These are phyloP conservation scores for Meandrina meandrites DNA, from an alignment of 92 coral and sea anemone genomes.

Conservation along the genomic window DNA sequence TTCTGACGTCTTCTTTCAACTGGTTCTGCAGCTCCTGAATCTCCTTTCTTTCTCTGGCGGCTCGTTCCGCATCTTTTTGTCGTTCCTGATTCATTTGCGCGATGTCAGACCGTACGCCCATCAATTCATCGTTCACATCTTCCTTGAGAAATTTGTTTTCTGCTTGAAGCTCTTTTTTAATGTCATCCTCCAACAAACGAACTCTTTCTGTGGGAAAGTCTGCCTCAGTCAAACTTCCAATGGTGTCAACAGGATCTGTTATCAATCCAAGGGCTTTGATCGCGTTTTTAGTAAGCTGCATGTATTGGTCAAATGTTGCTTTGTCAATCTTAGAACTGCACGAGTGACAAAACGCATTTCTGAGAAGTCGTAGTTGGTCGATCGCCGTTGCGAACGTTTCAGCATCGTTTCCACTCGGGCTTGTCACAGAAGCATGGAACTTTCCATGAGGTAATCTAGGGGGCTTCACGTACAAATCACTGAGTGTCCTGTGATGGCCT, in stretches of 20 bases:
- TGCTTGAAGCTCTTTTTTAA: background rate
- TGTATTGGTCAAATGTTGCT: constrained; percentile 23
- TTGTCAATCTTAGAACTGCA: constrained; percentile 24
- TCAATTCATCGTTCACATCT: background rate
- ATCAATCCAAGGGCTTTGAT: constrained; percentile 28
- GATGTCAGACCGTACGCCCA: background rate
- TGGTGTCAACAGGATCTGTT: constrained; percentile 8
- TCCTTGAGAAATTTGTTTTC: background rate
- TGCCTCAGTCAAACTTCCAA: constrained; percentile 16
- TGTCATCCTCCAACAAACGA: constrained; percentile 8
- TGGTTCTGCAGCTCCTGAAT: background rate
- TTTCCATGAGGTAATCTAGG: background rate
- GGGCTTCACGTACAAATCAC: background rate
- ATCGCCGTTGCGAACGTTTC: constrained; percentile 30
- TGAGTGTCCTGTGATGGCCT: background rate
- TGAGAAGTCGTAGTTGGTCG: constrained; percentile 37
- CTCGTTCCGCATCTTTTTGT: background rate
- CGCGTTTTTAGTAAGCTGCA: constrained; percentile 24
- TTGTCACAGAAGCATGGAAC: background rate
- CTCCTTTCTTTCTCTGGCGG: background rate
- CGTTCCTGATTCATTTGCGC: background rate
- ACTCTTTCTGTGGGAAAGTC: constrained; percentile 47
- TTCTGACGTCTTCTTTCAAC: background rate
- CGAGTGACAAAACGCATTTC: constrained; percentile 33
- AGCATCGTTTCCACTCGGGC: constrained; percentile 4